phyloP scores from a whole-genome alignment of 37 sponge, comb jelly and placozoan species.

The Beroe forskalii region DNA sequence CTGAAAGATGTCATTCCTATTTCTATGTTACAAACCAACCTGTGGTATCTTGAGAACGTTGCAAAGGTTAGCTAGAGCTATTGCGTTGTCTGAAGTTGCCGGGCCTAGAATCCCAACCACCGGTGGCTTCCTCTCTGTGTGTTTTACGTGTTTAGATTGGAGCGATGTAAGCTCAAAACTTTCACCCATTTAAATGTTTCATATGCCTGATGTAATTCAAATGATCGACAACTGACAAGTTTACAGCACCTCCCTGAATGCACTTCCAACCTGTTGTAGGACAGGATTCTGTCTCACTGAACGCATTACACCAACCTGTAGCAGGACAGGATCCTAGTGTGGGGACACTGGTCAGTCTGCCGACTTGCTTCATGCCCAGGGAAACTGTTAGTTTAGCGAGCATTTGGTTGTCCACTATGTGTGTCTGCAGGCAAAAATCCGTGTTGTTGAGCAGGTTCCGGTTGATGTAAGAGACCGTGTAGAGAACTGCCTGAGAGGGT shows the following conservation, averaged over 20 bases:
- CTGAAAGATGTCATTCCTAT: no score
- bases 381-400: neutral
- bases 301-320: no score
- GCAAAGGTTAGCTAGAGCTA: conserved; percentile 47
- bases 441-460: neutral
- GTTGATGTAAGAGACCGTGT: conserved; percentile 53
- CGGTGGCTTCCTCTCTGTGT: neutral
- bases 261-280: no score
- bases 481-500: conserved; percentile 9
- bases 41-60: conserved; percentile 54
- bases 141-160: no score
- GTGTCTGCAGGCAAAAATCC: neutral
- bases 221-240: no score
- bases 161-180: no score
- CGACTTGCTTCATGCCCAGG: conserved; percentile 41
- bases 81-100: conserved; percentile 12
- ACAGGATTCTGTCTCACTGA: no score
- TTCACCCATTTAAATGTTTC: no score
- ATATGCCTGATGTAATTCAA: no score
- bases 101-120: conserved; percentile 23
- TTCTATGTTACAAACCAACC: no score
- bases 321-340: neutral
- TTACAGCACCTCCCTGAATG: no score
- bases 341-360: neutral
- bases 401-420: neutral